phyloP scores from a whole-genome alignment of 2,113 vertebrate genomes.

The Callaeas wilsoni region DNA sequence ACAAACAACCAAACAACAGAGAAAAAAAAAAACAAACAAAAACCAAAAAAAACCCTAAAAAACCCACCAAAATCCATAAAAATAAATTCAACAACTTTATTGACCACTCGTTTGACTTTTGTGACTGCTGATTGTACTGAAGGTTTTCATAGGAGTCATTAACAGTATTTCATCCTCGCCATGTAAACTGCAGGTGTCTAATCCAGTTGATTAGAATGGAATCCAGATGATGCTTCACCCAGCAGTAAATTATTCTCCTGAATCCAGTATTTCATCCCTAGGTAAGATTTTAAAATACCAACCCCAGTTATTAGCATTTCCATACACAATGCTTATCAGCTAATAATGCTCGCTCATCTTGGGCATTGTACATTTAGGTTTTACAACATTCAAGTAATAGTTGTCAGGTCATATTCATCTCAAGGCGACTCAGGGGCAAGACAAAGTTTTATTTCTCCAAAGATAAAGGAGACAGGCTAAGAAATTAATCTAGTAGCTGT shows the following conservation, averaged over 20 bases:
- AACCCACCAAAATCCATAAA: fast-evolving
- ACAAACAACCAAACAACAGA: not conserved
- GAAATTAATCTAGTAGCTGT: not conserved
- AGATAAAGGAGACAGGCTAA: not conserved
- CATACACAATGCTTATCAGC: not conserved
- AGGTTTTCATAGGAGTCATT: not conserved
- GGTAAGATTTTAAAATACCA: not conserved
- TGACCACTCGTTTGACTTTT: not conserved
- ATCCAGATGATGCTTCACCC: not conserved
- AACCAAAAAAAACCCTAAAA: not conserved
- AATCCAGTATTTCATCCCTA: not conserved
- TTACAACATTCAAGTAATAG: not conserved
- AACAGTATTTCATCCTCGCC: not conserved
- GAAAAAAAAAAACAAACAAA: not conserved
- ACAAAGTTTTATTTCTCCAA: not conserved
- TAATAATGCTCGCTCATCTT: not conserved
- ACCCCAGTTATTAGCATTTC: not conserved
- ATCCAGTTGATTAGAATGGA: not conserved
- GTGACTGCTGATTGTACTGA: not conserved
- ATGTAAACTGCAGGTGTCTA: not conserved
- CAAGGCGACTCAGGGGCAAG: not conserved
- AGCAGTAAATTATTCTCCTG: not conserved
- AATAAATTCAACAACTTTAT: not conserved
- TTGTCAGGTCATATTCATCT: not conserved
- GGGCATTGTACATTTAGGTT: not conserved